Evolutionary conservation across 2,797 vertebrate species (phyloP), one percentile per base, ranked within the genome.

Genomic region (Rhynchonycteris naso): DNA sequence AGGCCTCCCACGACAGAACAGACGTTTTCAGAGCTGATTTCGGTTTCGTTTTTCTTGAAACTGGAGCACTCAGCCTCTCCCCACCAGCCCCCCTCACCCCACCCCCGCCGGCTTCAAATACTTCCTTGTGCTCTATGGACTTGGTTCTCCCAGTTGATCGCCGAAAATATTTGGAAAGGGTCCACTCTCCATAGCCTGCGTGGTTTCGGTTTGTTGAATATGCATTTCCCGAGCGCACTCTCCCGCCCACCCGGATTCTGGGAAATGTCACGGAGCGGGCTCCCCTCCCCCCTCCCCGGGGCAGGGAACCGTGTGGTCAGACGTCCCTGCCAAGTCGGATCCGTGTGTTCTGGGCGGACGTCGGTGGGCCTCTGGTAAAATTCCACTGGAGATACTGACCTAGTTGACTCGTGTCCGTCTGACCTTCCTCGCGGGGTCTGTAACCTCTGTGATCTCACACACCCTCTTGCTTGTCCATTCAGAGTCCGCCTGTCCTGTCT

Each of bases 401-500:
- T 3, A 22, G 13, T 69, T 0, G 7, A 1, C 4, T 2, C 7
- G 1, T 4, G 33, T 30, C 43, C 4, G 33, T 30, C 43, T 21
- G 1, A 30, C 13, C 3, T 11, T n/a, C 58, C 35, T 58, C 47
- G 4, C 13, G 56, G 28, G 33, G n/a, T n/a, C 66, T 19, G 0
- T 71, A 3, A 24, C 33, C 13, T n/a, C 22, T 90, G 68, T 75
- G 11, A n/a, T 26, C 47, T 7, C 74, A 33, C 9, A 33, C 9
- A 8, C 35, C 28, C 43, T 95, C 24, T 68, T 0, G 86, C n/a
- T 91, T 43, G 2, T 66, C 0, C 93, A 97, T 97, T 56, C 98
- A 99, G 99, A 96, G 81, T 2, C 97, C 97, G 5, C 98, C 98
- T 63, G 97, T 98, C n/a, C 94, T 97, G 33, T 97, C 98, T 59